phyloP scores from a whole-genome alignment of 2,888 invertebrate genomes.

The Drosophila dives region DNA sequence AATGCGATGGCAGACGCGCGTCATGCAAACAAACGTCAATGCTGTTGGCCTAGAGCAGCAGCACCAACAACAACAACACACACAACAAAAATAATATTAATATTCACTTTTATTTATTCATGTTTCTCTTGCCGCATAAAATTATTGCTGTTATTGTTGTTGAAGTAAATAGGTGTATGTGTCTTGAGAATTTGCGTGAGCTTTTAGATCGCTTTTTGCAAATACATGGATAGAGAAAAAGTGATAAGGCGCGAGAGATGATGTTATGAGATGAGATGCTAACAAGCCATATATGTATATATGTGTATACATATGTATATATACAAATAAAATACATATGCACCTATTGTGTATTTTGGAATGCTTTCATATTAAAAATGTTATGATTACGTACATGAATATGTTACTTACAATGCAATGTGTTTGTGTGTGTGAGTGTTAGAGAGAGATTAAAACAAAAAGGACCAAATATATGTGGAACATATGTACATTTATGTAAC shows the following conservation, averaged over 20 bases:
- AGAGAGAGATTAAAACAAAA: not conserved
- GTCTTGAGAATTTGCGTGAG: slow-evolving; percentile 24
- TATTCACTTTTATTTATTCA: slow-evolving; percentile 48
- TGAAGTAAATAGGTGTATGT: not conserved
- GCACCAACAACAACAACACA: slow-evolving; percentile 20
- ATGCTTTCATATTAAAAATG: not conserved
- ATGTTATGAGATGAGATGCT: slow-evolving; percentile 26
- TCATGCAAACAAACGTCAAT: slow-evolving; percentile 72
- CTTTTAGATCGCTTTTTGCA: slow-evolving; percentile 22
- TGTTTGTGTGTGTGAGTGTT: no score
- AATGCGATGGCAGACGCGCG: slow-evolving; percentile 39
- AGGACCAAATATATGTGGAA: not conserved
- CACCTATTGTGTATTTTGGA: not conserved
- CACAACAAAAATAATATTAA: slow-evolving; percentile 27
- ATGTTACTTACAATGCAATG: not conserved
- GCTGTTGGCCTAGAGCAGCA: slow-evolving; percentile 35
- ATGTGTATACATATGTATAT: slow-evolving; percentile 1
- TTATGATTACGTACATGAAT: not conserved
- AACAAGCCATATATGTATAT: not conserved
- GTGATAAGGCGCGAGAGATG: slow-evolving; percentile 3
- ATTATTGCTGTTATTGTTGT: slow-evolving; percentile 28
- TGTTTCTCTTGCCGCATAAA: slow-evolving; percentile 57
- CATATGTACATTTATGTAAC: not conserved
- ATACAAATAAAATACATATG: not conserved
- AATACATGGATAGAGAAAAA: slow-evolving; percentile 6